These are phyloP conservation scores for Glyphotaelius pellucidus DNA, from an alignment of 2,888 invertebrate genomes.

Conservation along the genomic window DNA sequence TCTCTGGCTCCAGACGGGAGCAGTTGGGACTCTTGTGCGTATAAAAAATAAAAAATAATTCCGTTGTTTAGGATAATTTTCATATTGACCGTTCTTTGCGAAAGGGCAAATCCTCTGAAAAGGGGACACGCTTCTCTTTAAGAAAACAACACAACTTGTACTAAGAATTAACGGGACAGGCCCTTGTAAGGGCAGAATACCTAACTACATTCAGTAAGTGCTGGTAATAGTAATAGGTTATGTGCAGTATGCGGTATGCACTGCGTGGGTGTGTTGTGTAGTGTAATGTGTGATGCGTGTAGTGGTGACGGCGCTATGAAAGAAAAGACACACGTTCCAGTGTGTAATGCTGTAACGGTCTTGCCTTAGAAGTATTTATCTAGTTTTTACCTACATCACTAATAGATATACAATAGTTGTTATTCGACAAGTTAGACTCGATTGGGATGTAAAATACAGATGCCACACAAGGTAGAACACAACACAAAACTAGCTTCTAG, in stretches of 20 bases:
- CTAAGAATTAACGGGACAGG: not conserved
- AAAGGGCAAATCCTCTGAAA: not conserved
- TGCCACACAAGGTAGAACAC: not conserved
- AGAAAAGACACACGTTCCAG: not conserved
- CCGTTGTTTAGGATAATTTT: too few species aligned
- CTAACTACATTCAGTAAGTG: not conserved
- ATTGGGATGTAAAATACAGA: not conserved
- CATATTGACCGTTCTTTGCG: too few species aligned
- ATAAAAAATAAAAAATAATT: too few species aligned
- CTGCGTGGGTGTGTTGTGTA: not conserved
- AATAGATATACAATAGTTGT: not conserved
- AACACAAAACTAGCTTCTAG: not conserved
- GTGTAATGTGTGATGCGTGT: not conserved
- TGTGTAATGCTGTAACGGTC: not conserved
- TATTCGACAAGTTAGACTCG: not conserved
- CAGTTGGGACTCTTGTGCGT: too few species aligned
- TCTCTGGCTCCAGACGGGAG: too few species aligned
- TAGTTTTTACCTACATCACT: not conserved
- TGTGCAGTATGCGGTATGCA: not conserved
- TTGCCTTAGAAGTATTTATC: not conserved
- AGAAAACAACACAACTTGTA: not conserved
- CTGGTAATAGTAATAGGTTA: too few species aligned
- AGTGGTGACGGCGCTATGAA: not conserved
- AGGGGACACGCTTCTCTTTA: not conserved
- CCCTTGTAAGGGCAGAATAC: not conserved